phyloP scores from a whole-genome alignment of 2,888 invertebrate species.

The Hybos culiciformis region DNA sequence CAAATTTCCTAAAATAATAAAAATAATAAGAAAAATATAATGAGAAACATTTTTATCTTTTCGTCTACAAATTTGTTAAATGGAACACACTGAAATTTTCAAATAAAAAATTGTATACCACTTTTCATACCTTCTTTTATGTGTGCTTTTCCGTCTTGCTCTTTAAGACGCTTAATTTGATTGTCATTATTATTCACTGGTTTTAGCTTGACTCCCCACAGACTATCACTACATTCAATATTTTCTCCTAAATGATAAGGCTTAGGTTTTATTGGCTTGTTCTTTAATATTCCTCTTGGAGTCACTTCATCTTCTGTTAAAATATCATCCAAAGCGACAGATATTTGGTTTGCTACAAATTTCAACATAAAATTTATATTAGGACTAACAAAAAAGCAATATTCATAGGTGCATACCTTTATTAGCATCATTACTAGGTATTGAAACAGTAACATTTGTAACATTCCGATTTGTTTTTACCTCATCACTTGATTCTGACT shows the following conservation, averaged over 20 bases:
- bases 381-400: slow-evolving; percentile 6
- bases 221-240: slow-evolving; percentile 35
- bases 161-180: slow-evolving; percentile 8
- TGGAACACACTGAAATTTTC: slow-evolving; percentile 13
- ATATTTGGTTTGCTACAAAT: not conserved
- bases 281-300: slow-evolving; percentile 58
- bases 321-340: slow-evolving; percentile 15
- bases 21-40: slow-evolving; percentile 8
- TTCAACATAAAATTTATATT: not conserved
- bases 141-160: slow-evolving; percentile 14
- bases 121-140: not conserved
- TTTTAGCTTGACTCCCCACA: slow-evolving; percentile 41
- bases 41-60: slow-evolving; percentile 15
- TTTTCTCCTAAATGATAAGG: slow-evolving; percentile 61
- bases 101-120: slow-evolving; percentile 15
- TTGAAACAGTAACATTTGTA: slow-evolving; percentile 27
- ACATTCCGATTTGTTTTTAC: slow-evolving; percentile 5
- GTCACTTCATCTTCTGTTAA: slow-evolving; percentile 39
- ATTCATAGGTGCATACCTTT: slow-evolving; percentile 11
- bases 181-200: slow-evolving; percentile 25
- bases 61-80: slow-evolving; percentile 14
- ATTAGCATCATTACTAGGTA: slow-evolving; percentile 17
- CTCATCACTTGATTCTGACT: not conserved
- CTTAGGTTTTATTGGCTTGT: slow-evolving; percentile 58
- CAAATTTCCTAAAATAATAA: slow-evolving; percentile 7